Percentiles rank a stretch among this genome's conserved stretches.
These are phyloP conservation scores for Lamellibrachia satsuma DNA, from an alignment of 2,888 invertebrate species.

Conservation along the genomic window DNA sequence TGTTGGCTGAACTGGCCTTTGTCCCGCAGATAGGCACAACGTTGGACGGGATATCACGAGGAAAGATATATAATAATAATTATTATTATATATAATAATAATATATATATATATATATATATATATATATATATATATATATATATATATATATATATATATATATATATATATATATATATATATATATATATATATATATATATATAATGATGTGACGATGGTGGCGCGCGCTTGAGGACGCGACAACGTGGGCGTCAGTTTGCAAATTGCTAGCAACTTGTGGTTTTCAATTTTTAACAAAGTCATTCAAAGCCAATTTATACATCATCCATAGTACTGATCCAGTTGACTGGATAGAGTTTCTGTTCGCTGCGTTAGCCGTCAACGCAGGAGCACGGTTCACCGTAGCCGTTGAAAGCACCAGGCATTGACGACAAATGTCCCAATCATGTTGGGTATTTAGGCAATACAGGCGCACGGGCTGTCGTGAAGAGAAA, in stretches of 20 bases:
- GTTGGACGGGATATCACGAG: too few relatives aligned
- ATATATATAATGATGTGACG: too few relatives aligned
- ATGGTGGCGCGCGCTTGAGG: background rate
- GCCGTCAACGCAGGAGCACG: background rate
- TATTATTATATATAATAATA: too few relatives aligned
- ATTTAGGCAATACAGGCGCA: background rate
- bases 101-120: too few relatives aligned
- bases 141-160: too few relatives aligned
- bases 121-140: too few relatives aligned
- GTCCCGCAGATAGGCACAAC: too few relatives aligned
- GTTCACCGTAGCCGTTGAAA: background rate
- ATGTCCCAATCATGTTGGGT: background rate
- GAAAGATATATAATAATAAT: too few relatives aligned
- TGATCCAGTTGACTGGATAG: background rate
- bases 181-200: background rate
- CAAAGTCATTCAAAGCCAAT: background rate
- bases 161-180: too few relatives aligned
- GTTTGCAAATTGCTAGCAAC: background rate
- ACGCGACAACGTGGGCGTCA: background rate
- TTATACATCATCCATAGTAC: background rate
- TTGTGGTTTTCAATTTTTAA: background rate
- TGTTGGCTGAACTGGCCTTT: too few relatives aligned
- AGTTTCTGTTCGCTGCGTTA: background rate
- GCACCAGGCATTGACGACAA: background rate
- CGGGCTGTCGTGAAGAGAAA: background rate